Percentiles rank a stretch among this genome's conserved stretches.
phyloP scores from a whole-genome alignment of 2,888 invertebrate species.

The Chironomus tentans region DNA sequence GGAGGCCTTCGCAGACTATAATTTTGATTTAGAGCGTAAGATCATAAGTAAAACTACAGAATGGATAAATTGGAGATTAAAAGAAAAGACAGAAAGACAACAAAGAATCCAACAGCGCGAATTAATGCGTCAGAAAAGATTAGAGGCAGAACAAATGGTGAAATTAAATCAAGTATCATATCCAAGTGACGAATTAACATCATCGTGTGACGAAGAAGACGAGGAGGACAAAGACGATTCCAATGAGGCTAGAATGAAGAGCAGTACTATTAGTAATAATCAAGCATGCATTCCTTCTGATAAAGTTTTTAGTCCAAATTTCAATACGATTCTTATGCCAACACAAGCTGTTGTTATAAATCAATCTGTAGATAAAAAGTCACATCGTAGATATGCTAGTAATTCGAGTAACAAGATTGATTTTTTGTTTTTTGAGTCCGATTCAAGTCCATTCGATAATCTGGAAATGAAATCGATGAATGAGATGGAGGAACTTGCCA shows the following conservation, averaged over 20 bases:
- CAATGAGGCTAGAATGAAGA: conserved; percentile 11
- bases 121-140: conserved; percentile 47
- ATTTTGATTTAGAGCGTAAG: conserved; percentile 64
- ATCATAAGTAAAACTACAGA: conserved; percentile 63
- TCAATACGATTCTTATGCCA: conserved; percentile 40
- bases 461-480: conserved; percentile 86
- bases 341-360: conserved; percentile 30
- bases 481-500: conserved; percentile 82
- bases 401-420: conserved; percentile 35
- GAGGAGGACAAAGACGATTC: conserved; percentile 36
- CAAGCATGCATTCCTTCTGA: conserved; percentile 16
- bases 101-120: conserved; percentile 52
- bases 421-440: conserved; percentile 79
- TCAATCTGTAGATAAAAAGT: background rate
- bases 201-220: conserved; percentile 38
- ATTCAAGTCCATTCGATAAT: conserved; percentile 89
- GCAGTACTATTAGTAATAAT: conserved; percentile 5
- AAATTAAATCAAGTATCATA: conserved; percentile 52
- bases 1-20: conserved; percentile 43
- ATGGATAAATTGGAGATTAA: conserved; percentile 56
- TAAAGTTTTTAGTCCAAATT: conserved; percentile 30
- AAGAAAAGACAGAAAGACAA: conserved; percentile 51
- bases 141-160: conserved; percentile 48
- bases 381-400: conserved; percentile 29
- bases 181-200: conserved; percentile 53